phyloP scores from a whole-genome alignment of 1,140 invertebrate species.

The Gerris buenoi region DNA sequence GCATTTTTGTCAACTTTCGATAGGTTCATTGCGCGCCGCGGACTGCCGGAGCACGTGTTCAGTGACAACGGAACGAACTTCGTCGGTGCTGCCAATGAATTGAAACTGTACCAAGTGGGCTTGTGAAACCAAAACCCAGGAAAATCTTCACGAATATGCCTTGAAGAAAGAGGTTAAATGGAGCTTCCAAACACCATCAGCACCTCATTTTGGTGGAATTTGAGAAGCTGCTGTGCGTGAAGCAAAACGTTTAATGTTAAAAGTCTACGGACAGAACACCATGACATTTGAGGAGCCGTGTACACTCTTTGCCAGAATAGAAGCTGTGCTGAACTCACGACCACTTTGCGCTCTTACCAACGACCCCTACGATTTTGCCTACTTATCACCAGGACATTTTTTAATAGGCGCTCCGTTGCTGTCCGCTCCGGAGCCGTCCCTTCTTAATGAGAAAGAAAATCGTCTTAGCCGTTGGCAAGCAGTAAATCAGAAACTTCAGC shows the following conservation, averaged over 20 bases:
- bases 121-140: background rate
- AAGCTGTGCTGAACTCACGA: slow-evolving; percentile 16
- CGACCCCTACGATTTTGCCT: slow-evolving; percentile 20
- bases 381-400: slow-evolving; percentile 24
- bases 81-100: slow-evolving; percentile 7
- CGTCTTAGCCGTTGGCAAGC: slow-evolving; percentile 17
- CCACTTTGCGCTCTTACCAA: slow-evolving; percentile 23
- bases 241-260: slow-evolving; percentile 19
- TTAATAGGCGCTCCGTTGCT: background rate
- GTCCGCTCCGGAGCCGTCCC: background rate
- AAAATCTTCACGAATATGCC: background rate
- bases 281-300: slow-evolving; percentile 26
- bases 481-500: slow-evolving; percentile 18
- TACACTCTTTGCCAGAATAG: slow-evolving; percentile 23
- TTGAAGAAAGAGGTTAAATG: background rate
- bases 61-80: slow-evolving; percentile 14
- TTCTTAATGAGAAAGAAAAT: background rate
- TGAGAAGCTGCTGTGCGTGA: slow-evolving; percentile 14
- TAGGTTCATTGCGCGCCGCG: slow-evolving; percentile 21
- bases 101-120: background rate
- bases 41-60: slow-evolving; percentile 3
- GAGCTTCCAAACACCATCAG: slow-evolving; percentile 7
- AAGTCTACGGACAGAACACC: slow-evolving; percentile 9
- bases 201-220: slow-evolving; percentile 10
- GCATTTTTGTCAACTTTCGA: slow-evolving; percentile 19